These are phyloP conservation scores for Pollenia labialis DNA, from an alignment of 2,888 invertebrate species.

Conservation along the genomic window DNA sequence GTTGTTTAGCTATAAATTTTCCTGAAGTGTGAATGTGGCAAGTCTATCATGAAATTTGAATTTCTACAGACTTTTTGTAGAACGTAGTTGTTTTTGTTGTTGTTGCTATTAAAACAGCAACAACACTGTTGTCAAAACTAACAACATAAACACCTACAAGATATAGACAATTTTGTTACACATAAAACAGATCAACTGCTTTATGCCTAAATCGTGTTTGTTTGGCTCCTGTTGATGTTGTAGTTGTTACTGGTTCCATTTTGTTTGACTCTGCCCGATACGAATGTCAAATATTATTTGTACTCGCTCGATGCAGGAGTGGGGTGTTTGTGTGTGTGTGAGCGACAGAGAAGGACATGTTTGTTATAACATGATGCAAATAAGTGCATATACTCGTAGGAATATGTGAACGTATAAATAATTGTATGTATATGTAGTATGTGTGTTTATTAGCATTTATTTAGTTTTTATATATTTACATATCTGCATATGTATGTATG, in stretches of 20 bases:
- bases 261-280: not conserved
- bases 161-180: slow-evolving; percentile 73
- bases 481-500: not conserved
- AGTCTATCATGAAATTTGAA: slow-evolving; percentile 28
- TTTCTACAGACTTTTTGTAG: slow-evolving; percentile 16
- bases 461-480: not conserved
- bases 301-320: slow-evolving; percentile 8
- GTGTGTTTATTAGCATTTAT: not conserved
- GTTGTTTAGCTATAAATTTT: not conserved
- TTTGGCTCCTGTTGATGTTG: slow-evolving; percentile 40
- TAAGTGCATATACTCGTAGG: not conserved
- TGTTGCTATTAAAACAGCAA: slow-evolving; percentile 35
- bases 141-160: slow-evolving; percentile 70
- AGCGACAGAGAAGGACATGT: not conserved
- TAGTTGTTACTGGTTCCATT: not conserved
- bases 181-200: slow-evolving; percentile 68
- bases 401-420: not conserved
- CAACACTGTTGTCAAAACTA: slow-evolving; percentile 62
- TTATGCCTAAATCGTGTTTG: slow-evolving; percentile 70
- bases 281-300: slow-evolving; percentile 32
- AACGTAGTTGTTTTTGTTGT: slow-evolving; percentile 1
- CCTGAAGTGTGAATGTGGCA: slow-evolving; percentile 12
- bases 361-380: not conserved
- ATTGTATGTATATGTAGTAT: not conserved
- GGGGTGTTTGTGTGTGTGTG: not conserved